Base-by-base conservation (phyloP, 2,888 invertebrate genomes). In the Synergus umbraculus region DNA sequence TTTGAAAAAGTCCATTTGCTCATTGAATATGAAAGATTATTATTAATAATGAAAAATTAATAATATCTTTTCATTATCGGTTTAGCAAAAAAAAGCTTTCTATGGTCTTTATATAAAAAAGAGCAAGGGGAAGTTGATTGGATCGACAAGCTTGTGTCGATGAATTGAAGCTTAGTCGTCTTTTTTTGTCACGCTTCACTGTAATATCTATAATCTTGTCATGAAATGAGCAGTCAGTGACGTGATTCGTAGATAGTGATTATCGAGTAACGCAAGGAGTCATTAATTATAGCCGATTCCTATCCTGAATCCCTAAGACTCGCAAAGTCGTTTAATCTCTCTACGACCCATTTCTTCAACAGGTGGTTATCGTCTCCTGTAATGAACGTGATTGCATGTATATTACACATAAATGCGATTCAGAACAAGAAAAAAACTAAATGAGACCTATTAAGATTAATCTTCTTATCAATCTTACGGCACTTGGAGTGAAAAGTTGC, bases 261-360 rank as follows among this genome's bases (percentile, higher is more conserved):
- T 85, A 87, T 86, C 86, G 85, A 79, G 82, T 84, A 82, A 85
- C 80, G 82, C 84, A 85, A 83, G 83, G 85, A 84, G 85, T 86
- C 87, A 86, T 86, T 88, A 87, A 87, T 87, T 88, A 88, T 87
- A 84, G 83, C 83, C 76, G 77, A 79, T 65, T 83, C 77, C 58
- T 67, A 66, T 78, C 58, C 66, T 67, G 73, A 73, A 54, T 73
- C 73, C 58, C 79, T 77, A 77, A 80, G 79, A 77, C 54, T 46
- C 76, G 64, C 81, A 76, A 77, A 77, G 81, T 78, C 76, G 78
- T 69, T 60, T 63, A 69, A 63, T 65, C 76, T 73, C 54, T 41
- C 64, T n/a, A 78, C 82, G 82, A 84, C 80, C 83, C 81, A 81
- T 81, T 85, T 82, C 81, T 82, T 79, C 82, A 63, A 79, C 82